Evolutionary conservation across 2,797 vertebrate genomes (phyloP).

Genomic region (Diplodus sargus): DNA sequence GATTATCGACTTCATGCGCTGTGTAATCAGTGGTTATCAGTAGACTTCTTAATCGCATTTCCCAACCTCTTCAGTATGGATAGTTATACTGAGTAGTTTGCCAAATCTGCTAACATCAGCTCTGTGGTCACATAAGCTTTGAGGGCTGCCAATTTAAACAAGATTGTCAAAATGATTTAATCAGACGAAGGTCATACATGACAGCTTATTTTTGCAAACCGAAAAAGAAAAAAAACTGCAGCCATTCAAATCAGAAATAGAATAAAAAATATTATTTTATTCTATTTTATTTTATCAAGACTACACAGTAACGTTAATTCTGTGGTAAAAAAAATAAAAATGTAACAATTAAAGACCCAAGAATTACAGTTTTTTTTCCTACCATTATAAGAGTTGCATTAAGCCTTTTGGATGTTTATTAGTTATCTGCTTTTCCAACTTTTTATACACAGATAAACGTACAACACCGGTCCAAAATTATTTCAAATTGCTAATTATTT

Average conservation of each 20-base stretch:
- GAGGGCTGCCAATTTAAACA: neutral
- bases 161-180: neutral
- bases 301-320: no score
- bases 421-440: no score
- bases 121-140: neutral
- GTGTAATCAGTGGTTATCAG: constrained; percentile 45
- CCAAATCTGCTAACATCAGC: constrained; percentile 15
- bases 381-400: no score
- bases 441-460: no score
- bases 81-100: constrained; percentile 13
- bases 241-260: neutral
- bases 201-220: neutral
- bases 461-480: no score
- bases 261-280: neutral
- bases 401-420: no score
- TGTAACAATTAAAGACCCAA: no score
- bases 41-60: constrained; percentile 25
- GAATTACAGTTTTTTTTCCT: no score
- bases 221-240: neutral
- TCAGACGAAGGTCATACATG: neutral
- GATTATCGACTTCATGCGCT: constrained; percentile 9
- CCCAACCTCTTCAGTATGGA: constrained; percentile 8
- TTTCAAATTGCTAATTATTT: no score
- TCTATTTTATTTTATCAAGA: no score
- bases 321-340: no score